Percentiles rank a stretch among this genome's conserved stretches.
Conservation (phyloP, 1,140 invertebrate genomes). For the Cyclargus thomasi region DNA sequence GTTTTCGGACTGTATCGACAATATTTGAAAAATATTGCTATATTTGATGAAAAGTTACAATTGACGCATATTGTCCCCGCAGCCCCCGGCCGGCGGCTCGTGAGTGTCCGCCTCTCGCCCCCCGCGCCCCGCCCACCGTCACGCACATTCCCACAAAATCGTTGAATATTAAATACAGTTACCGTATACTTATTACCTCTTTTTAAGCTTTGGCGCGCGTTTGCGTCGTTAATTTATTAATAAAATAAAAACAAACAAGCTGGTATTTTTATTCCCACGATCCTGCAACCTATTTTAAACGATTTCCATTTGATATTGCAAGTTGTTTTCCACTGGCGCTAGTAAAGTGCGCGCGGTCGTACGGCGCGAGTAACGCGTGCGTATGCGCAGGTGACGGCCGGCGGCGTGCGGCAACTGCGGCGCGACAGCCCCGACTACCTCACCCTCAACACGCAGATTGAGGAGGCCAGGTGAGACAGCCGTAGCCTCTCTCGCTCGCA, state of each 20-base stretch:
- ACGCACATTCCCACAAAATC: neutral
- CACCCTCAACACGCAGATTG: slow-evolving; percentile 82
- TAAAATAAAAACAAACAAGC: neutral
- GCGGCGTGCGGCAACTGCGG: slow-evolving; percentile 72
- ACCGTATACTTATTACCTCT: neutral
- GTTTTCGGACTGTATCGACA: too few species aligned
- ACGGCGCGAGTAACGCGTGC: neutral
- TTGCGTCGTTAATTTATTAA: neutral
- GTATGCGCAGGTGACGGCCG: slow-evolving; percentile 54
- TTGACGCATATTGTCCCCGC: neutral
- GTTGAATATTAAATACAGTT: neutral
- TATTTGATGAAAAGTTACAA: too few species aligned
- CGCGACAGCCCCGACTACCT: slow-evolving; percentile 82
- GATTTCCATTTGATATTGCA: neutral
- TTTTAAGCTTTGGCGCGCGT: neutral
- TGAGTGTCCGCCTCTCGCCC: neutral
- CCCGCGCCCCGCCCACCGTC: neutral
- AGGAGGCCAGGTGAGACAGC: slow-evolving; percentile 80
- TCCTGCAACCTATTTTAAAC: neutral
- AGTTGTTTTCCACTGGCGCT: neutral
- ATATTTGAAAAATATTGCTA: too few species aligned
- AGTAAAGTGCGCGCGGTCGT: neutral
- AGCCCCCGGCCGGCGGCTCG: neutral
- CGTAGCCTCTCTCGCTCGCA: neutral
- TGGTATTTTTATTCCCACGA: neutral